phyloP scores from a whole-genome alignment of 2,888 invertebrate species.

The Acanthoscelides obtectus region DNA sequence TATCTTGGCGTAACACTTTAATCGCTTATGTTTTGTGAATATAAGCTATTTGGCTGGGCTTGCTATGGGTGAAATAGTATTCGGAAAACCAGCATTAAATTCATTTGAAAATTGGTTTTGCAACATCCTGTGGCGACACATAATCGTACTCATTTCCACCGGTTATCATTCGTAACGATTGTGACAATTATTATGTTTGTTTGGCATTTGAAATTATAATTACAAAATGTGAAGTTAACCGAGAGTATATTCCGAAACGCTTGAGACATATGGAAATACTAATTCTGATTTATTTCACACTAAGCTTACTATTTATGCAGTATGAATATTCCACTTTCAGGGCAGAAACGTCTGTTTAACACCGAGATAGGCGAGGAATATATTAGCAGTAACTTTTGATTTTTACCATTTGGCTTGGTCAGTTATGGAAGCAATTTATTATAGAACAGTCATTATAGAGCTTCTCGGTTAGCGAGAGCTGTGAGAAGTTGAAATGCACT shows the following conservation, averaged over 20 bases:
- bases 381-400: neutral
- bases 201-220: neutral
- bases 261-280: neutral
- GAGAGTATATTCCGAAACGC: neutral
- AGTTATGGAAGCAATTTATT: neutral
- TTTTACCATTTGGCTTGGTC: neutral
- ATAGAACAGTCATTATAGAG: too few relatives aligned
- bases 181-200: neutral
- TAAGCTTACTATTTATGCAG: neutral
- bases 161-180: neutral
- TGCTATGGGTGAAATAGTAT: too few relatives aligned
- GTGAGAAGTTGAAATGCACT: too few relatives aligned
- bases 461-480: too few relatives aligned
- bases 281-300: neutral
- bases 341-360: neutral
- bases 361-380: neutral
- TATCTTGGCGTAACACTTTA: too few relatives aligned
- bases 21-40: too few relatives aligned
- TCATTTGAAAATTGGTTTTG: neutral
- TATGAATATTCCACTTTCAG: neutral
- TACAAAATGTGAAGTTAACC: neutral
- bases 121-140: neutral
- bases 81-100: neutral
- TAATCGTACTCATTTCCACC: neutral
- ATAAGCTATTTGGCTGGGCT: too few relatives aligned